Conservation (phyloP, 2,113 vertebrate genomes). For the Accipiter virgatus region DNA sequence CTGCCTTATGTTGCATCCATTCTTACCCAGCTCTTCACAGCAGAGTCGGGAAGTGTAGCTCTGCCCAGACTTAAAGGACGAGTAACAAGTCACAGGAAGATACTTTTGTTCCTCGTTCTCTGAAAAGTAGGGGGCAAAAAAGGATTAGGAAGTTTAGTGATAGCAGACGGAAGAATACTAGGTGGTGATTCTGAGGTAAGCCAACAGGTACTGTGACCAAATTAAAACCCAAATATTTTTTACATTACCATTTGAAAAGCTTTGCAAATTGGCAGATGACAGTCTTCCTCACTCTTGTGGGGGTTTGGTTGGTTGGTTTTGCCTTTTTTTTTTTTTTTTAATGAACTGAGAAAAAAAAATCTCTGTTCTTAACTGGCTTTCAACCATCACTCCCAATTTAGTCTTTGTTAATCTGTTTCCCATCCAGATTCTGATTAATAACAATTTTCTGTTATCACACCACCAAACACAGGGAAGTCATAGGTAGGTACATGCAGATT, state of each 20-base stretch:
- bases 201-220: background rate
- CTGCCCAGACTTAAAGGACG: background rate
- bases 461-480: background rate
- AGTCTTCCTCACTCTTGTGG: background rate
- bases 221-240: background rate
- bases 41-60: background rate
- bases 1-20: conserved; percentile 39
- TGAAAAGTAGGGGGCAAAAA: background rate
- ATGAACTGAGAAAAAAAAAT: background rate
- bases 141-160: background rate
- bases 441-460: background rate
- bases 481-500: background rate
- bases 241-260: background rate
- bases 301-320: background rate
- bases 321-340: background rate
- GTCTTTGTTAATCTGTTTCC: background rate
- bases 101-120: background rate
- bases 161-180: background rate
- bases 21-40: background rate
- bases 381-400: background rate
- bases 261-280: background rate
- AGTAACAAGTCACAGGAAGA: background rate
- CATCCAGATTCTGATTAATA: background rate
- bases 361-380: background rate
- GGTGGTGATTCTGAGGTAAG: background rate